Evolutionary conservation across 2,797 vertebrate species (phyloP).

Genomic region (Pempheris klunzingeri): DNA sequence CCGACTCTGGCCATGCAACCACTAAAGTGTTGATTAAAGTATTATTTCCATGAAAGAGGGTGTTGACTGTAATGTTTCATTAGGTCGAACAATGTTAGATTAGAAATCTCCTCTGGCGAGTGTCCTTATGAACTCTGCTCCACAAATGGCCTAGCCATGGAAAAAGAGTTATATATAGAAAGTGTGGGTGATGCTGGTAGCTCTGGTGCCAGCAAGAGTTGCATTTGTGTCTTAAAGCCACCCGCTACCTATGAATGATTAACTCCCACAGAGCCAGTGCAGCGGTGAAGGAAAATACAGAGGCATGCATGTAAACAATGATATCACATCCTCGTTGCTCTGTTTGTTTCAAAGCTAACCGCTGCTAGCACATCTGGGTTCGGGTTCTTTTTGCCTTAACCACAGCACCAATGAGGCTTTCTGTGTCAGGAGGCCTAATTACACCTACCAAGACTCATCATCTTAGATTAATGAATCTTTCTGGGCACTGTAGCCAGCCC

Average conservation of each 20-base stretch:
- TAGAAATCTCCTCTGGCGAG: slow-evolving; percentile 77
- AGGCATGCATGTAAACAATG: slow-evolving; percentile 65
- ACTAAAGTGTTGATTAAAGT: slow-evolving; percentile 49
- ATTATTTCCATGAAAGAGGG: slow-evolving; percentile 60
- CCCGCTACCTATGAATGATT: slow-evolving; percentile 79
- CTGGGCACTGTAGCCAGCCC: slow-evolving; percentile 67
- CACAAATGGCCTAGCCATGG: slow-evolving; percentile 82
- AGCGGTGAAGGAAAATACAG: slow-evolving; percentile 64
- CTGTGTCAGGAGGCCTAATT: slow-evolving; percentile 83
- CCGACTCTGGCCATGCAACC: slow-evolving; percentile 16
- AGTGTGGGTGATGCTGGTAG: slow-evolving; percentile 82
- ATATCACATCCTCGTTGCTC: slow-evolving; percentile 60
- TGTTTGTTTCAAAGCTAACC: slow-evolving; percentile 66
- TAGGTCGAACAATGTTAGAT: slow-evolving; percentile 68
- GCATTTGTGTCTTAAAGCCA: slow-evolving; percentile 82
- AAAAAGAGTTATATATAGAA: slow-evolving; percentile 88
- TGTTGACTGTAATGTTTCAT: slow-evolving; percentile 65
- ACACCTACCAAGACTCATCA: slow-evolving; percentile 79
- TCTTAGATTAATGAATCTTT: slow-evolving; percentile 82
- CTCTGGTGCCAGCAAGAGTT: slow-evolving; percentile 79
- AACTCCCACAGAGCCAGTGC: slow-evolving; percentile 74
- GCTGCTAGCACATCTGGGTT: slow-evolving; percentile 55
- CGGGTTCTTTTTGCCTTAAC: slow-evolving; percentile 51
- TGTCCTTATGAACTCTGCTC: slow-evolving; percentile 81
- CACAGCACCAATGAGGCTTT: slow-evolving; percentile 65